phyloP scores from a whole-genome alignment of 92 coral and sea anemone genomes.

The Porites evermanni region DNA sequence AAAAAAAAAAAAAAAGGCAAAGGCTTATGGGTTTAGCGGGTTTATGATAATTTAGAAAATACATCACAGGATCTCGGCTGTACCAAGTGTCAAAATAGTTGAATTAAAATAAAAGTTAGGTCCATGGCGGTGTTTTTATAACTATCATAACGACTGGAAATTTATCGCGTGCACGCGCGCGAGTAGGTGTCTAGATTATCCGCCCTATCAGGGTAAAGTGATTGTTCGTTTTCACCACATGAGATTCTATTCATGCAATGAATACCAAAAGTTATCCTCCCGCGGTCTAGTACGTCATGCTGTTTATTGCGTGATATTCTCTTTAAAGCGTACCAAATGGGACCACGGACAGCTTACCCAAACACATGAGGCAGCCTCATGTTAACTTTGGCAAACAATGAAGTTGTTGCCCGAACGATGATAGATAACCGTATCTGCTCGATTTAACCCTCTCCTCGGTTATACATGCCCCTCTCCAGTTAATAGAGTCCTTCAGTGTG shows the following conservation, averaged over 20 bases:
- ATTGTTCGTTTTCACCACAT: constrained; percentile 13
- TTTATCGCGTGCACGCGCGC: not conserved
- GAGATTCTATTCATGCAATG: constrained; percentile 29
- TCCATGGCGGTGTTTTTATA: too few species aligned
- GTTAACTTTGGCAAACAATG: not conserved
- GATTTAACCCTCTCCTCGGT: not conserved
- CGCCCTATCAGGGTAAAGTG: not conserved
- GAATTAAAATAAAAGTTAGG: too few species aligned
- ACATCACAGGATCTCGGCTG: too few species aligned
- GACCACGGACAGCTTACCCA: not conserved
- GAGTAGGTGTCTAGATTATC: not conserved
- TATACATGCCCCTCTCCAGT: too few species aligned
- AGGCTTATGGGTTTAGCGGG: too few species aligned
- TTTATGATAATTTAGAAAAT: too few species aligned
- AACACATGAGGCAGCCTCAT: not conserved
- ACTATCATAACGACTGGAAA: too few species aligned
- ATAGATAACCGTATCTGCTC: not conserved
- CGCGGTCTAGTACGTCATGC: constrained; percentile 33
- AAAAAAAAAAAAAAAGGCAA: too few species aligned
- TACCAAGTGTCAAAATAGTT: too few species aligned
- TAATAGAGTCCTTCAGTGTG: too few species aligned
- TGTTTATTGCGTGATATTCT: not conserved
- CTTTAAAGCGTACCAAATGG: not conserved
- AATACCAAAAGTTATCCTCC: constrained; percentile 24
- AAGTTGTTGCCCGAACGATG: too few species aligned